phyloP scores from a whole-genome alignment of 2,113 vertebrate species.

The Hymenochirus boettgeri region DNA sequence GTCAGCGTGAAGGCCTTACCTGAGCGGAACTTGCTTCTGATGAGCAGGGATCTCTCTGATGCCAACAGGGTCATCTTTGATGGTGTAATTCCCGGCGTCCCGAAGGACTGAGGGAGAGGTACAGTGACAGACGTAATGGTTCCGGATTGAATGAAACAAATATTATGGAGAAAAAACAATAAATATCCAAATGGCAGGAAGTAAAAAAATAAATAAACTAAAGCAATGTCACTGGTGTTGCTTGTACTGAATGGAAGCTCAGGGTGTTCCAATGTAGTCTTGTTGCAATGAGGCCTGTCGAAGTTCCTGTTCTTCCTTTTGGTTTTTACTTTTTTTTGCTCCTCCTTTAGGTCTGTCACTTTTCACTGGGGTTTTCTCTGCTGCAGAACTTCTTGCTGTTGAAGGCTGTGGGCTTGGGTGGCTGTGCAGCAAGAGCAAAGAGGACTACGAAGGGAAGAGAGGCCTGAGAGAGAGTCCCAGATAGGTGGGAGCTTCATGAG shows the following conservation, averaged over 20 bases:
- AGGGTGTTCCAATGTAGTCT: neutral
- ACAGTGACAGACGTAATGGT: constrained; percentile 50
- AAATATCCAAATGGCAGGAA: constrained; percentile 43
- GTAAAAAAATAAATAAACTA: constrained; percentile 6
- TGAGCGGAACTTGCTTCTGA: constrained; percentile 88
- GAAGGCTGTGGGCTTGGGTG: neutral
- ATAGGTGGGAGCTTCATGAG: constrained; percentile 21
- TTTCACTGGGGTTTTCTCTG: neutral
- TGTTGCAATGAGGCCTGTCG: neutral
- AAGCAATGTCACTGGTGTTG: neutral
- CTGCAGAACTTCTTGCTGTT: neutral
- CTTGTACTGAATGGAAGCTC: neutral
- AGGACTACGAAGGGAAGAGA: constrained; percentile 3
- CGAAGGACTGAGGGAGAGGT: constrained; percentile 43
- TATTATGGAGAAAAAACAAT: constrained; percentile 41
- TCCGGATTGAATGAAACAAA: constrained; percentile 34
- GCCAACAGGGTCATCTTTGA: constrained; percentile 77
- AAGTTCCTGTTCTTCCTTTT: neutral
- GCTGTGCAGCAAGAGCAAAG: no score
- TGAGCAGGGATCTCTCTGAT: constrained; percentile 83
- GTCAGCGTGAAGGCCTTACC: constrained; percentile 64
- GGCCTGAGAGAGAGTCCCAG: constrained; percentile 13
- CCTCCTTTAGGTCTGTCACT: neutral
- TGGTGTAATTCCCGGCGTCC: constrained; percentile 43
- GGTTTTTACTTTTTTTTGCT: neutral